A percentile compares a stretch with the other conserved stretches of the same genome.
Evolutionary conservation across 1,140 invertebrate genomes (phyloP).

Genomic region (Drosophila oshimai): DNA sequence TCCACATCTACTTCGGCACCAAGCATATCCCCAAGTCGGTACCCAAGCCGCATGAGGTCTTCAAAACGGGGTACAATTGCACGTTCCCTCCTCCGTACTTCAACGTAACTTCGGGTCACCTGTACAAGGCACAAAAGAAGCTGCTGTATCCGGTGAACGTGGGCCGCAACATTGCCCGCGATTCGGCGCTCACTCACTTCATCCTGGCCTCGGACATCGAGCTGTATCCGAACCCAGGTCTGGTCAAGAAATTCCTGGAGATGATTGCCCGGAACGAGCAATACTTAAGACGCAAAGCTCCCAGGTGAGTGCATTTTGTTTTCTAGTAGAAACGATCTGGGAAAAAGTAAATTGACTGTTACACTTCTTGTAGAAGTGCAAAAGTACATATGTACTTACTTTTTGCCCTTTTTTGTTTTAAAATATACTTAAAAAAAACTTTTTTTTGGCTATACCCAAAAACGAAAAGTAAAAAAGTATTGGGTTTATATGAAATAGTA

Average conservation of each 20-base stretch:
- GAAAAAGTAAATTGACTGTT: too few species aligned
- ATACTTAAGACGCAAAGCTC: constrained; percentile 84
- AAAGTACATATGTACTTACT: too few species aligned
- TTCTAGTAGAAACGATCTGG: too few species aligned
- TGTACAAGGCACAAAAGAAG: constrained; percentile 91
- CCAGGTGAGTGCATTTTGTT: constrained; percentile 52
- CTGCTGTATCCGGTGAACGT: constrained; percentile 94
- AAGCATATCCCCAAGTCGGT: constrained; percentile 91
- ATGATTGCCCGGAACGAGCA: constrained; percentile 90
- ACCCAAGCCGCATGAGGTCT: constrained; percentile 85
- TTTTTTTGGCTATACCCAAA: too few species aligned
- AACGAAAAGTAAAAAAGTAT: too few species aligned
- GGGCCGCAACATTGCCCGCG: constrained; percentile 92
- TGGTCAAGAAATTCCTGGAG: constrained; percentile 90
- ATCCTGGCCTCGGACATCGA: constrained; percentile 94
- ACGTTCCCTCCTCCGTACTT: constrained; percentile 87
- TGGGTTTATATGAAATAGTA: too few species aligned
- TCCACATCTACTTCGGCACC: constrained; percentile 93
- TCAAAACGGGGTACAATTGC: constrained; percentile 88
- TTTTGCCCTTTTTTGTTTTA: too few species aligned
- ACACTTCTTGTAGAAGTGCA: too few species aligned
- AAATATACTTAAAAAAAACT: too few species aligned
- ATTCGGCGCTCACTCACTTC: constrained; percentile 91
- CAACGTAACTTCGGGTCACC: constrained; percentile 85
- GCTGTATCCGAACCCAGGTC: constrained; percentile 91